Conservation (phyloP, 2,888 invertebrate genomes). For the Baronia brevicornis region DNA sequence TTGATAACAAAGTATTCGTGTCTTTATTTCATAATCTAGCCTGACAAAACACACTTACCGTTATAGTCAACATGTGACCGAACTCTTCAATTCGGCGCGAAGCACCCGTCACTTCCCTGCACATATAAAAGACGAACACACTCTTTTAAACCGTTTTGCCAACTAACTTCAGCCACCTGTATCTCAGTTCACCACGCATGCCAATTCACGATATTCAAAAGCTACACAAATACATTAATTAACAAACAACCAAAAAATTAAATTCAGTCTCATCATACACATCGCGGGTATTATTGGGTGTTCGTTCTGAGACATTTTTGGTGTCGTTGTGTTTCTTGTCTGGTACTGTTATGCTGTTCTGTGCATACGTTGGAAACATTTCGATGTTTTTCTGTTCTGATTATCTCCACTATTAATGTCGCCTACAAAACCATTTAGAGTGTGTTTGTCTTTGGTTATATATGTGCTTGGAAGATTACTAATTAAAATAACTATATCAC, state of each 20-base stretch:
- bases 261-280: constrained; percentile 27
- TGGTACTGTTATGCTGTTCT: constrained; percentile 30
- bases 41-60: constrained; percentile 33
- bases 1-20: too few relatives aligned
- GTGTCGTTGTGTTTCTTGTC: constrained; percentile 37
- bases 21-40: neutral
- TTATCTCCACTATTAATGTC: constrained; percentile 25
- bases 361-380: constrained; percentile 34
- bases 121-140: constrained; percentile 75
- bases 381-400: constrained; percentile 30
- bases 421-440: constrained; percentile 46
- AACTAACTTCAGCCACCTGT: constrained; percentile 33
- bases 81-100: constrained; percentile 29
- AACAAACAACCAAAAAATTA: constrained; percentile 42
- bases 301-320: constrained; percentile 21
- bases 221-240: constrained; percentile 56
- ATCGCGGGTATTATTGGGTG: constrained; percentile 21
- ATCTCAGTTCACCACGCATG: constrained; percentile 49
- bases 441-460: constrained; percentile 73
- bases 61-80: constrained; percentile 22
- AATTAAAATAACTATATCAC: constrained; percentile 41
- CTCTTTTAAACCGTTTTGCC: constrained; percentile 53
- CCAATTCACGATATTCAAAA: constrained; percentile 57
- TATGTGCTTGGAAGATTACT: constrained; percentile 73
- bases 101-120: constrained; percentile 58